Base-by-base conservation (phyloP, 1,140 invertebrate genomes). In the Leptopilina boulardi region DNA sequence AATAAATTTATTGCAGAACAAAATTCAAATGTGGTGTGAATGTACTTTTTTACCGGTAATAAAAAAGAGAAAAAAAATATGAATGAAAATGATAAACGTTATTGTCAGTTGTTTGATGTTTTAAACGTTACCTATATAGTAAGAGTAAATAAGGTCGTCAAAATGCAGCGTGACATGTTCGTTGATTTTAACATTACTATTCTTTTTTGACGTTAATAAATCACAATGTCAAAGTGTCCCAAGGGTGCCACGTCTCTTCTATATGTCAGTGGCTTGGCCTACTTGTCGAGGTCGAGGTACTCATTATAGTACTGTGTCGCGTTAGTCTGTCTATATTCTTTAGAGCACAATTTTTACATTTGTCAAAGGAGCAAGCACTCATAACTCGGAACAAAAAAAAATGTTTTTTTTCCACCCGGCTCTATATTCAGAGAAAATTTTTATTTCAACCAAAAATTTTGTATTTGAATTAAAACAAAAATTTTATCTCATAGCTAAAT, bases 271-370 rank as follows among this genome's bases (percentile, higher is more conserved):
- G n/a, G 84, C 82, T 88, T 87, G 87, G 85, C 87, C 87, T 87
- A 89, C 81, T 88, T 89, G 86, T 85, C 84, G 87, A 86, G 84
- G 83, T 87, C 83, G 82, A 71, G 73, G 74, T 80, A 77, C 88
- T 89, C 87, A 87, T 89, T 89, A 89, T 84, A 82, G 75, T 84
- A 76, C 88, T 84, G 82, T 88, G 78, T 84, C 84, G 80, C 83
- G 80, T 78, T 74, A 10, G 78, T 82, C 81, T 80, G 82, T 81
- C 81, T 82, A 51, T 44, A 75, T 75, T 74, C 76, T 74, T 51
- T 76, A 59, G 80, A 87, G 82, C 82, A 83, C 84, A 86, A 82
- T 84, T 83, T 84, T 84, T 74, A 82, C 82, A 84, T 83, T 80
- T 51, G 47, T 51, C 47, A 59, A 23, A 38, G 34, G 30, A 34